phyloP scores from a whole-genome alignment of 2,797 vertebrate genomes.

The Decapterus maruadsi region DNA sequence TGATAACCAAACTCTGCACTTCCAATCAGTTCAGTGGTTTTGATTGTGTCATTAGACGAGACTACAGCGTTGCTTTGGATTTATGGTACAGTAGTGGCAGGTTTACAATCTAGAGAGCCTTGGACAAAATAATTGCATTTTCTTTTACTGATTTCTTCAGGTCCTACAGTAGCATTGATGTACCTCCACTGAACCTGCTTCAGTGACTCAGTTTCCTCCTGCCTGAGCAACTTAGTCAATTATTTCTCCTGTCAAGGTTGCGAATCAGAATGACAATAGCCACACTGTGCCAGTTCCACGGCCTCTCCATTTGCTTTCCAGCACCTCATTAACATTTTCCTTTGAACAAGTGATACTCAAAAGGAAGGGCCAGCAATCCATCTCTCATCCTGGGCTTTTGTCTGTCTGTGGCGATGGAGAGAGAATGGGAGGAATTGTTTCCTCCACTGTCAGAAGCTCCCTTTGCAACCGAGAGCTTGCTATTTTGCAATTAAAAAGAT shows the following conservation, averaged over 20 bases:
- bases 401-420: constrained; percentile 29
- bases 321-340: constrained; percentile 62
- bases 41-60: not conserved
- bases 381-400: constrained; percentile 50
- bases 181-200: not conserved
- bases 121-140: not conserved
- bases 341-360: constrained; percentile 51
- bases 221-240: constrained; percentile 53
- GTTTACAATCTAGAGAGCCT: not conserved
- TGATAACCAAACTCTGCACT: not conserved
- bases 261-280: constrained; percentile 58
- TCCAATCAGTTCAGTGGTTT: not conserved
- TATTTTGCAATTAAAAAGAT: too few species aligned
- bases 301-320: constrained; percentile 36
- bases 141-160: not conserved
- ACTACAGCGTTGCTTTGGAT: not conserved
- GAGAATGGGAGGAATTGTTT: constrained; percentile 58
- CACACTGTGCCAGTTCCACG: constrained; percentile 15
- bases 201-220: constrained; percentile 29
- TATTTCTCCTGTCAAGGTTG: constrained; percentile 39
- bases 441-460: constrained; percentile 27
- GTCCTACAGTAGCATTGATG: not conserved
- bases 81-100: not conserved
- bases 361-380: constrained; percentile 45
- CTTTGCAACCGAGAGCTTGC: too few species aligned